Percentiles rank a stretch among this genome's conserved stretches.
These are phyloP conservation scores for Pomatorhinus ruficollis DNA, from an alignment of 2,113 vertebrate genomes.

Conservation along the genomic window DNA sequence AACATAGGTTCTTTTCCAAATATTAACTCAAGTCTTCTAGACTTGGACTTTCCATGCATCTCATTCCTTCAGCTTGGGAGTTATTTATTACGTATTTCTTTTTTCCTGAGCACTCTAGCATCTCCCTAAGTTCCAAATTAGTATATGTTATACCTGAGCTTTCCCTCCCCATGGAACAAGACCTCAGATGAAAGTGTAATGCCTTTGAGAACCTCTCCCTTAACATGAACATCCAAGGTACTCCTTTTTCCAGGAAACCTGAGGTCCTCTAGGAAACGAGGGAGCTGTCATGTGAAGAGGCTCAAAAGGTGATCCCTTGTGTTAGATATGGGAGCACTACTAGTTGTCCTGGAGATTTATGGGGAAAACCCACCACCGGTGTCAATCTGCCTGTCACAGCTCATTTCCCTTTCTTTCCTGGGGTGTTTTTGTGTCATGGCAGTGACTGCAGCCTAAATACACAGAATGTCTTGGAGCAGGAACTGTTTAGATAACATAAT, in stretches of 20 bases:
- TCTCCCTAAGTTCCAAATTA: background rate
- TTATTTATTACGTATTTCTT: background rate
- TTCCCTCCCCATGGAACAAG: background rate
- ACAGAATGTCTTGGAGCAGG: background rate
- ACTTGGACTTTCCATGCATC: background rate
- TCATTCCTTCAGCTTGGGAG: background rate
- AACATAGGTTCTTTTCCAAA: rapidly evolving
- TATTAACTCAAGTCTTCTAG: background rate
- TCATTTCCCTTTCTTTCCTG: background rate
- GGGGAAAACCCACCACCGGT: background rate
- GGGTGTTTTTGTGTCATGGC: background rate
- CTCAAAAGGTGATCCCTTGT: background rate
- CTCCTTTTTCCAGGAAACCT: background rate
- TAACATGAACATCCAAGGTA: background rate
- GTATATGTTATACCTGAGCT: background rate
- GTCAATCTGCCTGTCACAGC: background rate
- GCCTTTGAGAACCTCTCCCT: background rate
- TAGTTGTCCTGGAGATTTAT: background rate
- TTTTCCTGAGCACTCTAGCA: background rate
- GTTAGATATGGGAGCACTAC: background rate
- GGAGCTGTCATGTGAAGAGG: background rate
- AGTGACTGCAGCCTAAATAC: background rate
- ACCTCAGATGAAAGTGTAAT: background rate
- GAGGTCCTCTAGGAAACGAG: background rate
- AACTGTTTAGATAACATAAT: background rate